A percentile compares a stretch with the other conserved stretches of the same genome.
Conservation (phyloP, 2,888 invertebrate species). For the Vesta saturnalis region DNA sequence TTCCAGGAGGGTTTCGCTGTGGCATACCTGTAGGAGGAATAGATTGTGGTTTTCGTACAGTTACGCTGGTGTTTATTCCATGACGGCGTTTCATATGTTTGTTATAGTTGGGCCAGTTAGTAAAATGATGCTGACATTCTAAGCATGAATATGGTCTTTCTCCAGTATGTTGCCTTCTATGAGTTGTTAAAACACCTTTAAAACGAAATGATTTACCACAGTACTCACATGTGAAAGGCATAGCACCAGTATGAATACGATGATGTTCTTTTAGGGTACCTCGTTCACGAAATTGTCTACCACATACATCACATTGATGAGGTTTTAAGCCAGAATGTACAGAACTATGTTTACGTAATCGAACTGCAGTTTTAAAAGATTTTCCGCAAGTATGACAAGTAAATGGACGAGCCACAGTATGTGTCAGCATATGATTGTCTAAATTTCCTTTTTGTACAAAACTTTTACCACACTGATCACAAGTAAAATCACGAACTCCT, state of each 20-base stretch:
- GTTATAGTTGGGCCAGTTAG: slow-evolving; percentile 86
- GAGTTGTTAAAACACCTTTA: slow-evolving; percentile 79
- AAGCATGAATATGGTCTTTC: slow-evolving; percentile 78
- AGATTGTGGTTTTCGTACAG: slow-evolving; percentile 60
- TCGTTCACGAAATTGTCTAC: slow-evolving; percentile 71
- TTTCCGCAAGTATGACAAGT: slow-evolving; percentile 64
- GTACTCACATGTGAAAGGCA: slow-evolving; percentile 80
- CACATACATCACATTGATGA: slow-evolving; percentile 70
- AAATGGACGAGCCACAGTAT: slow-evolving; percentile 64
- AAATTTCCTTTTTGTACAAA: slow-evolving; percentile 69
- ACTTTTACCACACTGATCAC: slow-evolving; percentile 69
- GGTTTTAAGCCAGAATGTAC: slow-evolving; percentile 70
- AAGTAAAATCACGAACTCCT: slow-evolving; percentile 66
- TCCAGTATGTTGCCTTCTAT: slow-evolving; percentile 76
- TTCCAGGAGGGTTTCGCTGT: slow-evolving; percentile 60
- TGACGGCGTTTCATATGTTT: slow-evolving; percentile 84
- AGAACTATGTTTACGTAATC: slow-evolving; percentile 67
- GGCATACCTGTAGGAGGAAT: slow-evolving; percentile 63
- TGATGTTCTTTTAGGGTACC: slow-evolving; percentile 79
- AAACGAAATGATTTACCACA: slow-evolving; percentile 81
- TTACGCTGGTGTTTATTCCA: slow-evolving; percentile 64
- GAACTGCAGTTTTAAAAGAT: slow-evolving; percentile 67
- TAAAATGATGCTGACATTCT: slow-evolving; percentile 78
- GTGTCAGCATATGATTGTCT: slow-evolving; percentile 67
- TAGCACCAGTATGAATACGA: slow-evolving; percentile 80